These are phyloP conservation scores for Callopanchax toddi DNA, from an alignment of 2,113 vertebrate genomes.

Conservation along the genomic window DNA sequence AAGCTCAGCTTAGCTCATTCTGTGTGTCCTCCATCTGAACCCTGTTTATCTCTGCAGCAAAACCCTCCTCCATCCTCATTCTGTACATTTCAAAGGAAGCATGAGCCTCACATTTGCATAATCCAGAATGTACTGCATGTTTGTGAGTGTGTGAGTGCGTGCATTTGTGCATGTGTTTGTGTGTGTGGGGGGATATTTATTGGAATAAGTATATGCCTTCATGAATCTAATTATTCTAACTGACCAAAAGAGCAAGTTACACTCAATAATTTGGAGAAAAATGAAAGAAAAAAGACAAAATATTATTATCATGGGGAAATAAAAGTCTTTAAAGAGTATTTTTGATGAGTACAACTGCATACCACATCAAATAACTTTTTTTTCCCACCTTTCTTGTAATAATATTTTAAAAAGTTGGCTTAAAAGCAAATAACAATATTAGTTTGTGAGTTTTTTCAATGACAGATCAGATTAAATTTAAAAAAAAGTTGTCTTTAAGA, in stretches of 20 bases:
- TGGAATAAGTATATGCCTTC: conserved; percentile 63
- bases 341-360: too few species aligned
- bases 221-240: conserved; percentile 73
- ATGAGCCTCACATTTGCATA: conserved; percentile 72
- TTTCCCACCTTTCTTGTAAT: too few species aligned
- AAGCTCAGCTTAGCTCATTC: conserved; percentile 49
- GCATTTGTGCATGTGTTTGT: conserved; percentile 3
- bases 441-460: too few species aligned
- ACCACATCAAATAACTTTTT: too few species aligned
- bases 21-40: conserved; percentile 68
- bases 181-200: conserved; percentile 11
- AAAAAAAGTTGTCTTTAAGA: too few species aligned
- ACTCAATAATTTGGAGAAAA: conserved; percentile 62
- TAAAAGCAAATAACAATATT: too few species aligned
- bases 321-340: too few species aligned
- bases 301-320: conserved; percentile 36
- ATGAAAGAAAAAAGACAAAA: conserved; percentile 44
- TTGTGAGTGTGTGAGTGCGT: conserved; percentile 6
- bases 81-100: conserved; percentile 71
- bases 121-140: conserved; percentile 57
- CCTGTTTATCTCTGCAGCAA: conserved; percentile 63
- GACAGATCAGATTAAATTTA: too few species aligned
- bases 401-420: too few species aligned
- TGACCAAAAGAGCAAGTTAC: conserved; percentile 59
- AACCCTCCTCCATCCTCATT: conserved; percentile 60